phyloP scores from a whole-genome alignment of 2,797 vertebrate genomes.

The Tokudaia tokunoshimensis region DNA sequence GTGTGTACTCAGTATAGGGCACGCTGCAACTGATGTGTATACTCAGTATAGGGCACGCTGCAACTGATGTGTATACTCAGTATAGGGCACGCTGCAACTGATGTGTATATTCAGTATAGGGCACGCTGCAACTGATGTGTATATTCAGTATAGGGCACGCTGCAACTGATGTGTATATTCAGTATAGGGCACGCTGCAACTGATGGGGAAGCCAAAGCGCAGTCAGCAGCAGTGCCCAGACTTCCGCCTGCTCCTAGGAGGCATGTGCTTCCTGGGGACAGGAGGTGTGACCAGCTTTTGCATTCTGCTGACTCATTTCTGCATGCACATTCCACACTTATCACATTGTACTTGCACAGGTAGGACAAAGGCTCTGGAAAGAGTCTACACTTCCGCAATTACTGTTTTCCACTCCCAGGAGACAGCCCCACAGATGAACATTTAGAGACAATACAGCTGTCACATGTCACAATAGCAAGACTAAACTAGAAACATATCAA shows the following conservation, averaged over 20 bases:
- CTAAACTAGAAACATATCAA: background rate
- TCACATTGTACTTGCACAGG: background rate
- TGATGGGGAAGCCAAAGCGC: background rate
- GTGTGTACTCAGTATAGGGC: background rate
- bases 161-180: background rate
- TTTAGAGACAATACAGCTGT: background rate
- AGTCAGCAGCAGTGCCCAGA: background rate
- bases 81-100: background rate
- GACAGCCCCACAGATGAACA: background rate
- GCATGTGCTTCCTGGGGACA: background rate
- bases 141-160: background rate
- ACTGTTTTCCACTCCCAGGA: background rate
- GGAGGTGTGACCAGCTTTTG: background rate
- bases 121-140: too few species aligned
- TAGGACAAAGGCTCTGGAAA: background rate
- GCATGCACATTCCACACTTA: background rate
- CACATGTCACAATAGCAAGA: background rate
- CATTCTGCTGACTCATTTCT: background rate
- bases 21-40: too few species aligned
- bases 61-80: background rate
- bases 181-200: background rate
- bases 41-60: background rate
- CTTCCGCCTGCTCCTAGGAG: background rate
- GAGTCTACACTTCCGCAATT: background rate
- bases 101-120: background rate